A percentile compares a stretch with the other conserved stretches of the same genome.
Conservation (phyloP, 2,888 invertebrate species). For the Camptogramma bilineatum region DNA sequence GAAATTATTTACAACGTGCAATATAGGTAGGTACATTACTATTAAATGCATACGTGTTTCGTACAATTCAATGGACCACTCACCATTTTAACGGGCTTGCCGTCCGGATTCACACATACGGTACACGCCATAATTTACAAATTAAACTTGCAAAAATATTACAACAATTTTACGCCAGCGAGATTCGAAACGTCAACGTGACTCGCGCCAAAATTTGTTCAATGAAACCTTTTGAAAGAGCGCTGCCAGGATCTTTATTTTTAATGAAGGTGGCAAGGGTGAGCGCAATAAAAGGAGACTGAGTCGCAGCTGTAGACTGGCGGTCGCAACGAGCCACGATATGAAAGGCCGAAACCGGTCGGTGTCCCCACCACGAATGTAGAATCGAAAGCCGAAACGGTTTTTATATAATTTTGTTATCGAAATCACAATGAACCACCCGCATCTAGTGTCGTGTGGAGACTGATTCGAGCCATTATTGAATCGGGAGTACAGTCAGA, state of each 20-base stretch:
- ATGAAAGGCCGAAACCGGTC: slow-evolving; percentile 57
- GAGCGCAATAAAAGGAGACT: slow-evolving; percentile 28
- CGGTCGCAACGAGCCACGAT: slow-evolving; percentile 48
- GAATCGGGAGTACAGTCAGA: slow-evolving; percentile 6
- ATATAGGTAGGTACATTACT: background rate
- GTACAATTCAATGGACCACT: background rate
- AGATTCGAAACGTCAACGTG: slow-evolving; percentile 34
- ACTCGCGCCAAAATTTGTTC: slow-evolving; percentile 36
- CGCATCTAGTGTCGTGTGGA: slow-evolving; percentile 37
- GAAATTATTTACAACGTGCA: too few species aligned
- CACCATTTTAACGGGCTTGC: slow-evolving; percentile 64
- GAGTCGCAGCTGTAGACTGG: slow-evolving; percentile 41
- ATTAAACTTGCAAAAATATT: slow-evolving; percentile 35
- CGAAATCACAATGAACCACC: slow-evolving; percentile 41
- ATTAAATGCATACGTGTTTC: background rate
- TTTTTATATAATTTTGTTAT: slow-evolving; percentile 45
- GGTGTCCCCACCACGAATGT: slow-evolving; percentile 47
- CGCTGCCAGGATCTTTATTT: slow-evolving; percentile 38
- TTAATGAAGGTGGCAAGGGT: slow-evolving; percentile 29
- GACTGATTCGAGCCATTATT: slow-evolving; percentile 40
- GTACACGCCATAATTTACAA: slow-evolving; percentile 65
- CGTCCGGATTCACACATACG: slow-evolving; percentile 59
- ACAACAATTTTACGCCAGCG: slow-evolving; percentile 34
- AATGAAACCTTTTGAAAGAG: slow-evolving; percentile 36
- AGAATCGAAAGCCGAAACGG: slow-evolving; percentile 18